Evolutionary conservation across 2,113 vertebrate genomes (phyloP).

Genomic region (Calypte anna): DNA sequence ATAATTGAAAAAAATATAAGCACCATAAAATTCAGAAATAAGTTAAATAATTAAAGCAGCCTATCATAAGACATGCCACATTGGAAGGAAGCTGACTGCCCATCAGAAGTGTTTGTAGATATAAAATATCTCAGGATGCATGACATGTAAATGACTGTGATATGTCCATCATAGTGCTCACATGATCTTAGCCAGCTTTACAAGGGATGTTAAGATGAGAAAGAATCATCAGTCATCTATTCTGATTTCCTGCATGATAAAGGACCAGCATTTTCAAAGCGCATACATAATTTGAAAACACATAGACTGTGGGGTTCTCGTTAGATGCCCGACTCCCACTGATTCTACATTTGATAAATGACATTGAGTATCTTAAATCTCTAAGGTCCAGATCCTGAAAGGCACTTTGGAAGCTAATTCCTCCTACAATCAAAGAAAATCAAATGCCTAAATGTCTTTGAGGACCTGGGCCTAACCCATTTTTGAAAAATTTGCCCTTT

Average conservation of each 20-base stretch:
- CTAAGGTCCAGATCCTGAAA: conserved; percentile 59
- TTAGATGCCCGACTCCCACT: conserved; percentile 55
- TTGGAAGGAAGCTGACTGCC: background rate
- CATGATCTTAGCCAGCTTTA: conserved; percentile 30
- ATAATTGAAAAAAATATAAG: background rate
- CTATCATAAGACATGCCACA: background rate
- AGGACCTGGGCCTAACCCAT: conserved; percentile 41
- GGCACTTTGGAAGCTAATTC: conserved; percentile 63
- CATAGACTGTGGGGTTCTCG: conserved; percentile 57
- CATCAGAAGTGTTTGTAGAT: conserved; percentile 30
- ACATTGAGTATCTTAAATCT: conserved; percentile 67
- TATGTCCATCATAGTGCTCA: conserved; percentile 38
- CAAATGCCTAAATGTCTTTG: conserved; percentile 61
- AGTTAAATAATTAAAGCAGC: conserved; percentile 42
- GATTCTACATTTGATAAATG: conserved; percentile 64
- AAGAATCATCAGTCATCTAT: conserved; percentile 57
- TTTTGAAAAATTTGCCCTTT: conserved; percentile 64
- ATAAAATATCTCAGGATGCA: conserved; percentile 5
- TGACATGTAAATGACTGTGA: conserved; percentile 46
- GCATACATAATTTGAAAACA: conserved; percentile 64
- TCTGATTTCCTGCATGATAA: conserved; percentile 64
- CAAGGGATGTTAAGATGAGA: conserved; percentile 53
- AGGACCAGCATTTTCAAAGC: conserved; percentile 61
- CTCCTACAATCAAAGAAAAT: conserved; percentile 71
- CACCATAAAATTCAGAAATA: conserved; percentile 2